phyloP scores from a whole-genome alignment of 2,113 vertebrate genomes.

The Oreocharis arfaki region DNA sequence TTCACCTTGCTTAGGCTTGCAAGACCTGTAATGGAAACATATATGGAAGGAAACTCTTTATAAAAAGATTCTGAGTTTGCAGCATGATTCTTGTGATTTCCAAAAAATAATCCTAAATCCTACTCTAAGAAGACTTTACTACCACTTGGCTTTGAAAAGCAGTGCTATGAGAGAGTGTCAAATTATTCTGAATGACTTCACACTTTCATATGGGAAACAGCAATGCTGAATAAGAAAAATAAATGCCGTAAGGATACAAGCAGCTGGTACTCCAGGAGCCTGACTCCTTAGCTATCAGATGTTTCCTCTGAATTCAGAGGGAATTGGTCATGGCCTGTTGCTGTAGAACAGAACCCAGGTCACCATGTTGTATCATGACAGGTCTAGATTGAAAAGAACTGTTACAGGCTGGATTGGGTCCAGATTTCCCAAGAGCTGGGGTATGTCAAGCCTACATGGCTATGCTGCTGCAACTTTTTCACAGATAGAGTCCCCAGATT shows the following conservation, averaged over 20 bases:
- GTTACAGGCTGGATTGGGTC: background rate
- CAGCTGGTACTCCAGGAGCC: background rate
- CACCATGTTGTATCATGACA: rapidly evolving
- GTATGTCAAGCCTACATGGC: background rate
- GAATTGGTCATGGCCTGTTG: background rate
- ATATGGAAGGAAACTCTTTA: background rate
- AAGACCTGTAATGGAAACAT: background rate
- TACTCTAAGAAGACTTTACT: background rate
- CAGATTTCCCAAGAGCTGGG: background rate
- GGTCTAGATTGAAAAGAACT: background rate
- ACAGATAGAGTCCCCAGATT: background rate
- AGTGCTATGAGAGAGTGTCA: background rate
- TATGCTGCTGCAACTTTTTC: background rate
- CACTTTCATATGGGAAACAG: background rate
- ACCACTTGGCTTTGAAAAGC: background rate
- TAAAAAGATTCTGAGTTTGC: background rate
- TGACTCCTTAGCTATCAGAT: background rate
- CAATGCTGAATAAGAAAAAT: background rate
- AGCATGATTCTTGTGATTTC: background rate
- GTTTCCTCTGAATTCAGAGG: background rate
- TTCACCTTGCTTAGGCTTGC: background rate
- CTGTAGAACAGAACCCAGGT: background rate
- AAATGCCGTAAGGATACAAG: background rate
- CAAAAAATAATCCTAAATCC: background rate
- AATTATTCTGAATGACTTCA: background rate